A percentile compares a stretch with the other conserved stretches of the same genome.
These are phyloP conservation scores for Pilophorus perplexus DNA, from an alignment of 2,888 invertebrate species.

Conservation along the genomic window DNA sequence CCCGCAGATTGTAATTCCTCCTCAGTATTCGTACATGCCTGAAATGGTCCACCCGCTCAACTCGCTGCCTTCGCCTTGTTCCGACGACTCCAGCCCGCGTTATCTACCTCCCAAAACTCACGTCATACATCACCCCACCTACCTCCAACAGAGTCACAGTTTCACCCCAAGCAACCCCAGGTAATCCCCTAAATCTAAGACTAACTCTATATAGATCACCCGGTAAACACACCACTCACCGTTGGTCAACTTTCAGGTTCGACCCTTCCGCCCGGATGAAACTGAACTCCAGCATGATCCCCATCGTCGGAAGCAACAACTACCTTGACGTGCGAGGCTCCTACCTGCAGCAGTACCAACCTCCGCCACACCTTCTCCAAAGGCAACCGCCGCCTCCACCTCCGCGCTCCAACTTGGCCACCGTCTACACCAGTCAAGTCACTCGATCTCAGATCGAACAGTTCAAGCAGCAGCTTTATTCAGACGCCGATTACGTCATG, in stretches of 20 bases:
- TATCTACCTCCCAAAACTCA: slow-evolving; percentile 66
- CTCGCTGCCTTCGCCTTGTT: slow-evolving; percentile 47
- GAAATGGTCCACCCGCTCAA: slow-evolving; percentile 42
- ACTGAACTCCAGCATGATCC: slow-evolving; percentile 53
- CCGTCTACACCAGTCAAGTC: slow-evolving; percentile 67
- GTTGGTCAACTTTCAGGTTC: too few species aligned
- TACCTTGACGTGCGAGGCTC: slow-evolving; percentile 62
- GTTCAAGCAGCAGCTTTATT: slow-evolving; percentile 84
- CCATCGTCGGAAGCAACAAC: slow-evolving; percentile 61
- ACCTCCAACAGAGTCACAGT: slow-evolving; percentile 53
- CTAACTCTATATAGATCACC: too few species aligned
- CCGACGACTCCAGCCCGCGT: slow-evolving; percentile 60
- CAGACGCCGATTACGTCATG: slow-evolving; percentile 88
- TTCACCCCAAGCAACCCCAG: slow-evolving; percentile 57
- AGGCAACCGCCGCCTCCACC: slow-evolving; percentile 62
- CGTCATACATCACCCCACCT: slow-evolving; percentile 53
- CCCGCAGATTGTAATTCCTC: slow-evolving; percentile 41
- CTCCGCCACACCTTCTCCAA: slow-evolving; percentile 58
- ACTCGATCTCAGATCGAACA: slow-evolving; percentile 77
- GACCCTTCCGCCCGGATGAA: slow-evolving; percentile 50
- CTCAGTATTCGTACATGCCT: slow-evolving; percentile 42
- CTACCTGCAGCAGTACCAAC: slow-evolving; percentile 51
- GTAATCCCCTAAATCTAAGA: too few species aligned
- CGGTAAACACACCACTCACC: too few species aligned
- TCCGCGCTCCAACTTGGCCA: slow-evolving; percentile 66